Evolutionary conservation across 2,797 vertebrate species (phyloP).

Genomic region (Cygnus olor): DNA sequence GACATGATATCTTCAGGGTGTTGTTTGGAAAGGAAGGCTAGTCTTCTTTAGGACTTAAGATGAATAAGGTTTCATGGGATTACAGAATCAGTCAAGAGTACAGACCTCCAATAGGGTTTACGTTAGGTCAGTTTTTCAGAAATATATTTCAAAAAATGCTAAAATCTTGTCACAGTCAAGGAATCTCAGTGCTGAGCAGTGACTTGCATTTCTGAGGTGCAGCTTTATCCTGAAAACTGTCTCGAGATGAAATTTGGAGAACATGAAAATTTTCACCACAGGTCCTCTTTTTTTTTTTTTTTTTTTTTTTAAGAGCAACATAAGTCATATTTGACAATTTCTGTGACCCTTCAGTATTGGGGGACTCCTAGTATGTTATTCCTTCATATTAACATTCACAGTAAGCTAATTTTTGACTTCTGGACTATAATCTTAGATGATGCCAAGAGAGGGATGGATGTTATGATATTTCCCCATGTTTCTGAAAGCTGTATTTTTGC

Average conservation of each 20-base stretch:
- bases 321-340: neutral
- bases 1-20: neutral
- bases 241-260: accelerated
- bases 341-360: neutral
- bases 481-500: neutral
- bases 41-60: neutral
- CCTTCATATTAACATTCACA: neutral
- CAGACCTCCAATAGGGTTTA: neutral
- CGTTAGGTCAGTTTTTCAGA: neutral
- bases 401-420: neutral
- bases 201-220: neutral
- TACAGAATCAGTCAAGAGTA: neutral
- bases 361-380: neutral
- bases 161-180: accelerated
- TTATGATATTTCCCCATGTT: neutral
- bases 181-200: neutral
- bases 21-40: neutral
- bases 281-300: neutral
- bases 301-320: neutral
- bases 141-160: neutral
- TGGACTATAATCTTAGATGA: neutral
- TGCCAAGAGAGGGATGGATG: neutral
- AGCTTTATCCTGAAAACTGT: neutral
- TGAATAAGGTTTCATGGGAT: neutral
- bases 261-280: neutral